Evolutionary conservation across 2,113 vertebrate genomes (phyloP).

Genomic region (Zosterops japonicus): DNA sequence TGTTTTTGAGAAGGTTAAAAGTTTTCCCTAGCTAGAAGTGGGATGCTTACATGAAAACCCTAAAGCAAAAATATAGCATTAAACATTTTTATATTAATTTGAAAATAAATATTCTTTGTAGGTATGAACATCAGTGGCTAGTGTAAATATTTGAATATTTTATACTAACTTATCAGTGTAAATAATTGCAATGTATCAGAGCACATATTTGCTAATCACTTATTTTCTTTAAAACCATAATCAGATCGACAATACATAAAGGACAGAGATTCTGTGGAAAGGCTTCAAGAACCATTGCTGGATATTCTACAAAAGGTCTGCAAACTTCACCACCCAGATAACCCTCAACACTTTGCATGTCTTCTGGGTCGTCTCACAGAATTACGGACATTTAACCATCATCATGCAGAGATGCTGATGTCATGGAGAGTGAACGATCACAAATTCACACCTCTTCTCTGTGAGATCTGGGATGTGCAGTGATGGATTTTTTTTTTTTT

Average conservation of each 20-base stretch:
- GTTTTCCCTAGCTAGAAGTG: not conserved
- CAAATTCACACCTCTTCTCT: constrained; percentile 97
- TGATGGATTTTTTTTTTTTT: constrained; percentile 40
- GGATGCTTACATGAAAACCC: not conserved
- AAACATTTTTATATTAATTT: not conserved
- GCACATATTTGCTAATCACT: not conserved
- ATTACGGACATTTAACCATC: constrained; percentile 93
- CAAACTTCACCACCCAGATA: constrained; percentile 83
- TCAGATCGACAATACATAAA: constrained; percentile 93
- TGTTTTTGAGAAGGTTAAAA: not conserved
- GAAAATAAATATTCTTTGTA: not conserved
- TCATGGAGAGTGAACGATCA: constrained; percentile 94
- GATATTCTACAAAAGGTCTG: constrained; percentile 90
- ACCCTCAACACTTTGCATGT: constrained; percentile 95
- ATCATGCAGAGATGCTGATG: constrained; percentile 93
- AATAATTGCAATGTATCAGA: not conserved
- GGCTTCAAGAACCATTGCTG: constrained; percentile 90
- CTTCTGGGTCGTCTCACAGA: constrained; percentile 93
- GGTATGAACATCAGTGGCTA: not conserved
- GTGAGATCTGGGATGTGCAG: constrained; percentile 98
- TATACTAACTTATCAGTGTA: not conserved
- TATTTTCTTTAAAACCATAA: not conserved
- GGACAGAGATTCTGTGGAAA: constrained; percentile 89
- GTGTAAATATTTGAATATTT: not conserved
- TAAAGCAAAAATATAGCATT: not conserved